phyloP scores from a whole-genome alignment of 2,888 invertebrate species.

The Hydrotaea diabolus region DNA sequence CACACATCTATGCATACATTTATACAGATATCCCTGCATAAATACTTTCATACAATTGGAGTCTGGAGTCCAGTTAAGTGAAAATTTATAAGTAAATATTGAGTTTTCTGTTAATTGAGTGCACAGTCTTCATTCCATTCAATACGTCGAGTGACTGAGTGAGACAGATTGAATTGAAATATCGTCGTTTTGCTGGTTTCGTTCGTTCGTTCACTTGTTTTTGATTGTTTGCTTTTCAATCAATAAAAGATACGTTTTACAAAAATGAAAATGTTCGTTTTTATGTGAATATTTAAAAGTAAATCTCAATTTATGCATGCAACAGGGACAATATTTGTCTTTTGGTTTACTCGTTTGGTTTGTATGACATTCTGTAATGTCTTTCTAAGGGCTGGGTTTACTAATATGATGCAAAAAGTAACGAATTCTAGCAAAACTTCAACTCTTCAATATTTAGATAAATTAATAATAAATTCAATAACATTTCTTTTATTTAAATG shows the following conservation, averaged over 20 bases:
- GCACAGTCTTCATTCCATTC: constrained; percentile 78
- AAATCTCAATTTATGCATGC: constrained; percentile 4
- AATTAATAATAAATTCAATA: too few species aligned
- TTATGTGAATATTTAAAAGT: constrained; percentile 11
- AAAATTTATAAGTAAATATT: constrained; percentile 77
- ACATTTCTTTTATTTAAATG: too few species aligned
- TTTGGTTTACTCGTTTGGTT: constrained; percentile 3
- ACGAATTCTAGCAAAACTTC: too few species aligned
- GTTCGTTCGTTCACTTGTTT: too few species aligned
- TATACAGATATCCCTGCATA: neutral
- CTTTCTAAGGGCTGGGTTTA: too few species aligned
- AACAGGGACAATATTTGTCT: constrained; percentile 2
- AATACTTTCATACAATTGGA: neutral
- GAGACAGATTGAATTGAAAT: neutral
- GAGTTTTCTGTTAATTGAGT: constrained; percentile 79
- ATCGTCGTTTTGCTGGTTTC: constrained; percentile 19
- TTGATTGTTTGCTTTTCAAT: constrained; percentile 33
- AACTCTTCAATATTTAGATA: too few species aligned
- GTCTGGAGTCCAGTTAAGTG: constrained; percentile 69
- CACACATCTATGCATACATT: neutral
- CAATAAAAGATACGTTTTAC: constrained; percentile 15
- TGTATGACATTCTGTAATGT: neutral
- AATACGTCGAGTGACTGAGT: constrained; percentile 37
- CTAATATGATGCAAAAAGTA: too few species aligned
- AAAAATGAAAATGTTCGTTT: neutral